A percentile compares a stretch with the other conserved stretches of the same genome.
Conservation (phyloP, 2,113 vertebrate genomes). For the Osmerus mordax region DNA sequence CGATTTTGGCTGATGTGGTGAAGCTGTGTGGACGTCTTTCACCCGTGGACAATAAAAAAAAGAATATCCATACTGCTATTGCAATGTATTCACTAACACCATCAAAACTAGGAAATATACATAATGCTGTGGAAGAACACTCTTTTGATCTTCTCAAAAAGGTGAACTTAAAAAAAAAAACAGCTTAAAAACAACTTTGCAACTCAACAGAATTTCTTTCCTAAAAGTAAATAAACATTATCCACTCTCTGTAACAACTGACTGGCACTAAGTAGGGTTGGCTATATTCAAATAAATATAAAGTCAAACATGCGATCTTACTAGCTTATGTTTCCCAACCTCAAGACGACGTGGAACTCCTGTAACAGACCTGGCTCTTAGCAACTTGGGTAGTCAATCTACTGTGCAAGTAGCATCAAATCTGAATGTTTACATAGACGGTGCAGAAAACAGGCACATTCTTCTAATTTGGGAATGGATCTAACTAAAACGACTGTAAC, state of each 20-base stretch:
- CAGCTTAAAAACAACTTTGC: too few species aligned
- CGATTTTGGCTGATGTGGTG: too few species aligned
- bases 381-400: neutral
- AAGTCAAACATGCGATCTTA: neutral
- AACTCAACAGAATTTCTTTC: too few species aligned
- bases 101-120: too few species aligned
- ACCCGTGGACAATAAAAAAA: too few species aligned
- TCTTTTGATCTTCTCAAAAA: too few species aligned
- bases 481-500: conserved; percentile 52
- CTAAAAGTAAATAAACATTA: too few species aligned
- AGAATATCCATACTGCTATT: too few species aligned
- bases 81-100: too few species aligned
- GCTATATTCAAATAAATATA: neutral
- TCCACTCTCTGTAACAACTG: neutral
- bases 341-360: neutral
- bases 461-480: conserved; percentile 7
- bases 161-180: too few species aligned
- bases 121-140: too few species aligned
- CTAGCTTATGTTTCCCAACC: neutral
- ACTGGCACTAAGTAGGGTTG: neutral
- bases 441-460: neutral
- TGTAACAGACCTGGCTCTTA: neutral
- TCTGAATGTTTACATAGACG: neutral
- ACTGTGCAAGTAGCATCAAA: neutral
- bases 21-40: too few species aligned